Percentiles rank a stretch among this genome's conserved stretches.
Conservation (phyloP, 2,797 vertebrate species). For the Poliocrania exsul region DNA sequence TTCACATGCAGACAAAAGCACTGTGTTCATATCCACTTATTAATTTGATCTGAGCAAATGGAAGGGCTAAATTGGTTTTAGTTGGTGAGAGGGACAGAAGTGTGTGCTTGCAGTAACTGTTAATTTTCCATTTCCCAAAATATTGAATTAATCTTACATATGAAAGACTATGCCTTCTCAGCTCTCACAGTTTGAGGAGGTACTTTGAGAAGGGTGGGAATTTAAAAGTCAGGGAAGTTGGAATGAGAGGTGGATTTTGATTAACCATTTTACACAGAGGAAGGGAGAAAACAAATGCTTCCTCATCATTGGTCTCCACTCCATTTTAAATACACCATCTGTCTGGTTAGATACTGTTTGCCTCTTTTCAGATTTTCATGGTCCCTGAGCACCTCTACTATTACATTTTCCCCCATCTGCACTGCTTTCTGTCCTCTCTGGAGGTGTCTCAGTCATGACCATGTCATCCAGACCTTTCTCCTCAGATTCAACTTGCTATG, state of each 20-base stretch:
- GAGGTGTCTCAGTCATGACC: background rate
- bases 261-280: background rate
- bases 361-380: background rate
- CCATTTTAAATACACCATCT: background rate
- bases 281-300: background rate
- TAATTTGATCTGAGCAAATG: background rate
- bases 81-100: background rate
- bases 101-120: background rate
- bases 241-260: background rate
- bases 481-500: background rate
- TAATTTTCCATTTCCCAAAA: background rate
- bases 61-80: background rate
- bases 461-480: background rate
- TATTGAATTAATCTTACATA: background rate
- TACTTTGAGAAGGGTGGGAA: background rate
- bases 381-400: background rate
- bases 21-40: background rate
- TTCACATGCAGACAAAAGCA: background rate
- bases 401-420: background rate
- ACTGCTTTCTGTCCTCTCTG: background rate
- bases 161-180: background rate
- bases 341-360: background rate
- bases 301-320: background rate
- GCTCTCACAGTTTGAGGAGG: background rate
- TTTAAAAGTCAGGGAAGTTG: background rate